Evolutionary conservation across 2,113 vertebrate genomes (phyloP).

Genomic region (Herpetotheres cachinnans): DNA sequence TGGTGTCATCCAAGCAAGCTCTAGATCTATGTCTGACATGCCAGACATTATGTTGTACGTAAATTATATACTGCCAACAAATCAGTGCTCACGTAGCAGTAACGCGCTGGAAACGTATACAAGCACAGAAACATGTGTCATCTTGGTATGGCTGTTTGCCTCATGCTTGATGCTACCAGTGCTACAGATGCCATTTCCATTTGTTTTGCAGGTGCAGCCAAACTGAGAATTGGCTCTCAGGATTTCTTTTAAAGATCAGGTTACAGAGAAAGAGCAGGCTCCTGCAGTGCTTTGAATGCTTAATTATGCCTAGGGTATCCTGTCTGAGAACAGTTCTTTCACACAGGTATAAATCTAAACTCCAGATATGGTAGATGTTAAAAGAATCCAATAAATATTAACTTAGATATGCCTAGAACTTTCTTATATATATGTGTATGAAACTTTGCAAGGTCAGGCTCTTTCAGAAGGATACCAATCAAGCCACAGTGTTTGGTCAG

Average conservation of each 20-base stretch:
- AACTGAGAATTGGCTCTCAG: background rate
- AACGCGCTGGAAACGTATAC: background rate
- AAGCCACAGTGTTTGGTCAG: background rate
- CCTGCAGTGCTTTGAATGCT: background rate
- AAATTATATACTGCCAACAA: background rate
- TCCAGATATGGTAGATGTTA: background rate
- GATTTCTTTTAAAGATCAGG: background rate
- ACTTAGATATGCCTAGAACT: background rate
- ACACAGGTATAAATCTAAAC: background rate
- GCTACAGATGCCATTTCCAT: background rate
- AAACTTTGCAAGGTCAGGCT: background rate
- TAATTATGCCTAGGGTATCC: background rate
- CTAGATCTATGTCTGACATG: background rate
- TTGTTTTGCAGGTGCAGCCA: background rate
- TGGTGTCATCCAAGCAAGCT: background rate
- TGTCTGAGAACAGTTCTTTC: background rate
- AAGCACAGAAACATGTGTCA: background rate
- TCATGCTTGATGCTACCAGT: background rate
- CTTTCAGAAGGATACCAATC: background rate
- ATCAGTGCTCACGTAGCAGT: background rate
- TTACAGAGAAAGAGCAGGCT: background rate
- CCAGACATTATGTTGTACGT: background rate
- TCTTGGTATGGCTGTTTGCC: background rate
- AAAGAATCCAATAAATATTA: background rate
- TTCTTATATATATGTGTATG: background rate